Conservation (phyloP, 2,113 vertebrate genomes). For the Silurus asotus region DNA sequence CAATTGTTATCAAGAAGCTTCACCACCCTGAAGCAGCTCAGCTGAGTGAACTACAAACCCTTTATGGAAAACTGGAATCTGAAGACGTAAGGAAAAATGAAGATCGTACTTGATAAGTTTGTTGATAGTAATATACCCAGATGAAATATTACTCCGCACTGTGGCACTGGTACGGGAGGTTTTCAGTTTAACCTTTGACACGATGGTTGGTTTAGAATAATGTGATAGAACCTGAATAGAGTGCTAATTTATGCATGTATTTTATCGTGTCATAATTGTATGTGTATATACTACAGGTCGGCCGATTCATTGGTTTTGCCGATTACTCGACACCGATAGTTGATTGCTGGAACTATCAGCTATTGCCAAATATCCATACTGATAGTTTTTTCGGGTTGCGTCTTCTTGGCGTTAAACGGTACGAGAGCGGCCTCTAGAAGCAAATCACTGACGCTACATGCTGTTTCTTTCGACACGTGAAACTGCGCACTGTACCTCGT, state of each 20-base stretch:
- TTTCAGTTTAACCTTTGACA: not conserved
- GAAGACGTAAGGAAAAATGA: not conserved
- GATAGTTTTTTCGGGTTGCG: too few species aligned
- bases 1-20: not conserved
- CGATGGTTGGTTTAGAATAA: not conserved
- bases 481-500: too few species aligned
- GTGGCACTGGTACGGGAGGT: not conserved
- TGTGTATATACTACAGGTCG: too few species aligned
- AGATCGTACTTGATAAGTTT: not conserved
- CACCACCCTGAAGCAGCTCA: not conserved
- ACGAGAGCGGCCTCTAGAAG: too few species aligned
- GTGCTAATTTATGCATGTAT: not conserved
- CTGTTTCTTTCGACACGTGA: too few species aligned
- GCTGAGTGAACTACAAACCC: not conserved
- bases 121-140: not conserved
- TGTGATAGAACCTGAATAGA: not conserved
- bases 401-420: too few species aligned
- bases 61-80: not conserved
- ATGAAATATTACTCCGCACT: not conserved
- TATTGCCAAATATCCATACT: too few species aligned
- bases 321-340: too few species aligned
- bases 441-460: too few species aligned
- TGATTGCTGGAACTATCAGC: too few species aligned
- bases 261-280: too few species aligned
- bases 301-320: too few species aligned